Base-by-base conservation (phyloP, 1,140 invertebrate genomes). In the Leptinotarsa defecta region DNA sequence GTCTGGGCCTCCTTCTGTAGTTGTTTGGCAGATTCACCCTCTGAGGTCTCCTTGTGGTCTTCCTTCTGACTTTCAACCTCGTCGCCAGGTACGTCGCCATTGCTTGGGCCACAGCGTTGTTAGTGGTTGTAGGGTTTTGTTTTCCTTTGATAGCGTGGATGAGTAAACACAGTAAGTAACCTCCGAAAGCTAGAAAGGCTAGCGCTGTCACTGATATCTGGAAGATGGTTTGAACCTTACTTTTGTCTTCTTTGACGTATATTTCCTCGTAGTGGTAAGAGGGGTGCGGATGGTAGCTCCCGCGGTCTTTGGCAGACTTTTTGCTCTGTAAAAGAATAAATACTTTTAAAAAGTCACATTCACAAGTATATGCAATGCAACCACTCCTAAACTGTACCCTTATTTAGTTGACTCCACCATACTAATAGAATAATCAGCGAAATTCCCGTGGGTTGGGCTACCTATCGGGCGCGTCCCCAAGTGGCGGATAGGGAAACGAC, bases 171-270 rank as follows among this genome's bases (percentile, higher is more conserved):
- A 94, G 82, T 13, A 94, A 84, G 83, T 94, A 94, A 8, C 93
- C 93, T 13, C 92, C 93, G 78, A 94, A 94, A 0, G 93, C 93
- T 3, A 94, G 82, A 83, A 94, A 94, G 0, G 93, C 91, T 17
- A 94, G 83, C 0, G 92, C 89, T 0, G 93, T 94, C 4, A 94
- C 87, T 0, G 92, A 90, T 22, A 92, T 86, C 67, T 93, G 90
- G 79, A 94, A 92, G 78, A 92, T 89, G 81, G 89, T 92, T 69
- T 90, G 91, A 74, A 92, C 79, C 80, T 87, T 83, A 78, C 87
- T 83, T 80, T 84, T 79, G 81, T 84, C 78, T 81, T 85, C 88
- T 90, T 74, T 83, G 88, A 82, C 77, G 88, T 88, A 81, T 89
- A 81, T 88, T 27, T 74, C 76, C 17, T 77, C 71, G 67, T 75